Conservation (phyloP, 2,888 invertebrate species). For the Orthonevra nobilis region DNA sequence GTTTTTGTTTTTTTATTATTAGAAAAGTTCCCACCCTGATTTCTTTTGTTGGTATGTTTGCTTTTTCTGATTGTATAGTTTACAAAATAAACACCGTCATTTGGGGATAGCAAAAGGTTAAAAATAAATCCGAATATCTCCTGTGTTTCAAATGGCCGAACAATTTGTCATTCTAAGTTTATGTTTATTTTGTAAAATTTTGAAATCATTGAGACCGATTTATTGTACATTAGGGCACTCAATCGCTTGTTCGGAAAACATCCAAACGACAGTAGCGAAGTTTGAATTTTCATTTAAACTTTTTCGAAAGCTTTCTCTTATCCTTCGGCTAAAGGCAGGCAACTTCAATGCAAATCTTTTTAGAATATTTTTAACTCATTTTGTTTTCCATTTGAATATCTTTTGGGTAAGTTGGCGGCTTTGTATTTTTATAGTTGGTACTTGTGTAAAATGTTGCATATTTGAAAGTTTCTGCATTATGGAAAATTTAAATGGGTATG, state of each 20-base stretch:
- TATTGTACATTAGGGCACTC: slow-evolving; percentile 18
- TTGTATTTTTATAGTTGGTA: slow-evolving; percentile 15
- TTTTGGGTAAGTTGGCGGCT: slow-evolving; percentile 18
- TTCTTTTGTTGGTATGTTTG: background rate
- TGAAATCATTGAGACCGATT: slow-evolving; percentile 6
- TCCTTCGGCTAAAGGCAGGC: background rate
- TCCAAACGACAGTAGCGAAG: background rate
- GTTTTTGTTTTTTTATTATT: slow-evolving; percentile 28
- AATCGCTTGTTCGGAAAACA: slow-evolving; percentile 15
- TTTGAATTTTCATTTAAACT: slow-evolving; percentile 54
- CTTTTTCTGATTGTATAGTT: slow-evolving; percentile 11
- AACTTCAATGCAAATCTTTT: slow-evolving; percentile 31
- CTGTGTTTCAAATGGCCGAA: too few relatives aligned
- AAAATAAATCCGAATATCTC: too few relatives aligned
- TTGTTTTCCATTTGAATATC: too few relatives aligned
- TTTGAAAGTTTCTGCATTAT: slow-evolving; percentile 47
- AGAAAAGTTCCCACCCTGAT: slow-evolving; percentile 10
- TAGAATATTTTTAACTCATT: background rate
- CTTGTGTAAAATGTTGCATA: slow-evolving; percentile 38
- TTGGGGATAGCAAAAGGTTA: too few relatives aligned
- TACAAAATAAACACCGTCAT: slow-evolving; percentile 6
- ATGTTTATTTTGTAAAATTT: too few relatives aligned
- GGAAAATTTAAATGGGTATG: slow-evolving; percentile 13
- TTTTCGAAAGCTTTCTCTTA: slow-evolving; percentile 1
- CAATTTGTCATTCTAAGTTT: too few relatives aligned